Percentiles rank a stretch among this genome's conserved stretches.
phyloP scores from a whole-genome alignment of 2,797 vertebrate species.

The Dallia pectoralis region DNA sequence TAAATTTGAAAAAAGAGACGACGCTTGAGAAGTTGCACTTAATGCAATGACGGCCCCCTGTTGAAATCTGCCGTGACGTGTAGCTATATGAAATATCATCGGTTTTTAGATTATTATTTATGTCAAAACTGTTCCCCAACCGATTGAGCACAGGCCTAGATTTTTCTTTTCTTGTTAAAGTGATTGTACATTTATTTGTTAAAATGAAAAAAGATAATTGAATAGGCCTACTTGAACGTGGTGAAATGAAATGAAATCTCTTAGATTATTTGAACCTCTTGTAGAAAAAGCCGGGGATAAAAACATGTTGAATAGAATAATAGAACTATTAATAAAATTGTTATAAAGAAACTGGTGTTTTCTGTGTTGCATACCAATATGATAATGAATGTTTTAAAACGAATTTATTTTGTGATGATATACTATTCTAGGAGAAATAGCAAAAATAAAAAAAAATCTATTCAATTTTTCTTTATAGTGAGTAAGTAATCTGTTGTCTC shows the following conservation, averaged over 20 bases:
- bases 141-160: conserved; percentile 79
- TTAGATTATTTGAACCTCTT: conserved; percentile 56
- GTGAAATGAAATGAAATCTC: conserved; percentile 59
- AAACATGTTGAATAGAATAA: conserved; percentile 62
- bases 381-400: neutral
- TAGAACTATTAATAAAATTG: conserved; percentile 69
- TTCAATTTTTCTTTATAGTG: no score
- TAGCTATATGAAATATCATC: conserved; percentile 87
- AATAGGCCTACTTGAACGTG: conserved; percentile 67
- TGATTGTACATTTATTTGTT: conserved; percentile 87
- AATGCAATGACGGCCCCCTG: conserved; percentile 94
- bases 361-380: conserved; percentile 36
- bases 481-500: neutral
- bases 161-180: conserved; percentile 81
- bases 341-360: conserved; percentile 54
- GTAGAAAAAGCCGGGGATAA: conserved; percentile 52
- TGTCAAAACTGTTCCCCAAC: conserved; percentile 85
- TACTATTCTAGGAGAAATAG: neutral
- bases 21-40: conserved; percentile 95
- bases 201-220: conserved; percentile 80
- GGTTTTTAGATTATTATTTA: conserved; percentile 98
- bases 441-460: no score
- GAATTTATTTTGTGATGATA: neutral
- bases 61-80: conserved; percentile 91
- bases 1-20: conserved; percentile 87